Percentiles rank a stretch among this genome's conserved stretches.
Evolutionary conservation across 2,888 invertebrate genomes (phyloP).

Genomic region (Cantharis rustica): DNA sequence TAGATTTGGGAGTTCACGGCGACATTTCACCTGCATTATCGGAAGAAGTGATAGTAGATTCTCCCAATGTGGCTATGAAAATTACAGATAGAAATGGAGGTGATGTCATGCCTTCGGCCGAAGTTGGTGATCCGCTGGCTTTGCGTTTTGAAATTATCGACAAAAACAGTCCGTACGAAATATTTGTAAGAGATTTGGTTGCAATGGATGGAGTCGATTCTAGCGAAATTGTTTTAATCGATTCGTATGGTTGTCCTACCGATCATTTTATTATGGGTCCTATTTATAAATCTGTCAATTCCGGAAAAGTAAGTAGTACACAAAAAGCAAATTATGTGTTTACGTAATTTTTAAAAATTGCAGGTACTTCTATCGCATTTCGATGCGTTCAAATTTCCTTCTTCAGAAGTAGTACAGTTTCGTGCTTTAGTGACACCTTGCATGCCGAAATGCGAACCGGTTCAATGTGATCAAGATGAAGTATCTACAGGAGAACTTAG

Average conservation of each 20-base stretch:
- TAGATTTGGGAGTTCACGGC: conserved; percentile 86
- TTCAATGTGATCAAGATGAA: conserved; percentile 83
- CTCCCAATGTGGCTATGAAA: conserved; percentile 93
- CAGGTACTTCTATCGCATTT: conserved; percentile 87
- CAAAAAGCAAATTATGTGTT: background rate
- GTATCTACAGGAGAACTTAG: conserved; percentile 83
- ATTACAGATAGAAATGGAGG: conserved; percentile 84
- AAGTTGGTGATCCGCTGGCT: conserved; percentile 91
- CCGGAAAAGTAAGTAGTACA: conserved; percentile 70
- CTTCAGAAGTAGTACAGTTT: conserved; percentile 93
- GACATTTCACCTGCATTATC: conserved; percentile 84
- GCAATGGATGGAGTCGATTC: conserved; percentile 94
- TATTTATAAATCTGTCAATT: conserved; percentile 78
- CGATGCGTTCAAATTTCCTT: conserved; percentile 96
- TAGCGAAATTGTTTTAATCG: conserved; percentile 90
- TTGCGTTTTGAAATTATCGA: conserved; percentile 91
- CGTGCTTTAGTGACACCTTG: conserved; percentile 94
- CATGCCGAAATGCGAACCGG: conserved; percentile 91
- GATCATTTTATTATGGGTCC: conserved; percentile 95
- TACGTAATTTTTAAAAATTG: conserved; percentile 28
- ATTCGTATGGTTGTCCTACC: conserved; percentile 90
- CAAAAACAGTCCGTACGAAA: conserved; percentile 92
- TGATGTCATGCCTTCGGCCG: conserved; percentile 83
- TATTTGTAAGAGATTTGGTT: conserved; percentile 91
- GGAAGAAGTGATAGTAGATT: conserved; percentile 91